Evolutionary conservation across 2,888 invertebrate species (phyloP).

Genomic region (Dermolepida albohirtum): DNA sequence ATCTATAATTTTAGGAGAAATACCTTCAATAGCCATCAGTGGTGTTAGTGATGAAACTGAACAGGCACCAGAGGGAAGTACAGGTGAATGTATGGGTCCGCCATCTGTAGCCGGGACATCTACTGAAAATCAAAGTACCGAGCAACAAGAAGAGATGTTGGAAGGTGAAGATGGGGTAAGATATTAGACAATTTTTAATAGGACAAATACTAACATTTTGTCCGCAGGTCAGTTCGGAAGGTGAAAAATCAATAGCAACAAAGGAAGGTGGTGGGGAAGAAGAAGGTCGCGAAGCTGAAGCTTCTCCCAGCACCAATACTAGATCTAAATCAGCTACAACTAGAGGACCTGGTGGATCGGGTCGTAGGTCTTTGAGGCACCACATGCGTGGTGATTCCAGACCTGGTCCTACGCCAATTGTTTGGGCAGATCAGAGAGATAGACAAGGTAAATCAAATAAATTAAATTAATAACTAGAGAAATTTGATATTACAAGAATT

Average conservation of each 20-base stretch:
- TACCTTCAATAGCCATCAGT: slow-evolving; percentile 60
- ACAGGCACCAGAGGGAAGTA: slow-evolving; percentile 63
- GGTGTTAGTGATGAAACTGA: slow-evolving; percentile 64
- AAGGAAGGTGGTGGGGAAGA: slow-evolving; percentile 67
- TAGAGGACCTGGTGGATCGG: slow-evolving; percentile 49
- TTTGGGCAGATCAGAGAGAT: slow-evolving; percentile 67
- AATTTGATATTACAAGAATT: background rate
- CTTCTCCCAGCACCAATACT: slow-evolving; percentile 74
- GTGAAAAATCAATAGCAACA: slow-evolving; percentile 69
- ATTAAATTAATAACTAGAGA: background rate
- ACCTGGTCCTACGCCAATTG: slow-evolving; percentile 72
- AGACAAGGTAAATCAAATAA: slow-evolving; percentile 22
- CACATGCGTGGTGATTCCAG: slow-evolving; percentile 60
- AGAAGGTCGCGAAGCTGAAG: slow-evolving; percentile 86
- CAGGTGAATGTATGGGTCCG: slow-evolving; percentile 61
- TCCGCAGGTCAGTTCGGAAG: slow-evolving; percentile 70
- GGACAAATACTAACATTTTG: slow-evolving; percentile 20
- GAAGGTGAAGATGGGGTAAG: slow-evolving; percentile 63
- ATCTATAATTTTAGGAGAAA: slow-evolving; percentile 56
- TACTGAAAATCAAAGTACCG: slow-evolving; percentile 56
- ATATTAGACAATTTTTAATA: slow-evolving; percentile 15
- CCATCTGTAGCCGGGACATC: slow-evolving; percentile 62
- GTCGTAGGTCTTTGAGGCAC: slow-evolving; percentile 54
- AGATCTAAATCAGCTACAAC: slow-evolving; percentile 58
- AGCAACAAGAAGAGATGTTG: slow-evolving; percentile 57